A percentile compares a stretch with the other conserved stretches of the same genome.
Conservation (phyloP, 2,113 vertebrate species). For the Mesocricetus auratus region DNA sequence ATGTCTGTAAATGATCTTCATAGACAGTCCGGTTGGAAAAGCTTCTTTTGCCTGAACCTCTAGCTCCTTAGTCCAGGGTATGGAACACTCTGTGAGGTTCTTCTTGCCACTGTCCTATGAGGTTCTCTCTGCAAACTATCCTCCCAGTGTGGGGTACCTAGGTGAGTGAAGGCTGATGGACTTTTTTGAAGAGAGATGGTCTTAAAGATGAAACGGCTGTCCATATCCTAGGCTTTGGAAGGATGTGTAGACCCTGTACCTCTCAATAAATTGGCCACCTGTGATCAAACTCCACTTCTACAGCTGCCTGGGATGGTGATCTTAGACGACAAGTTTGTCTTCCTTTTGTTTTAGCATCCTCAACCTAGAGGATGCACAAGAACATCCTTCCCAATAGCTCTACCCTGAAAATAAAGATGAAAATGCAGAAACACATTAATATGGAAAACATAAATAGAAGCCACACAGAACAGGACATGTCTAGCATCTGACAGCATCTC, state of each 20-base stretch:
- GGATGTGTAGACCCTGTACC: not conserved
- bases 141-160: not conserved
- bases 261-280: not conserved
- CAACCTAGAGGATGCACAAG: not conserved
- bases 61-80: not conserved
- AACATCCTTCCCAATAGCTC: not conserved
- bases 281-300: not conserved
- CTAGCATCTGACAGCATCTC: constrained; percentile 46
- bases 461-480: not conserved
- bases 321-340: not conserved
- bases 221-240: not conserved
- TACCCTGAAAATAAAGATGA: constrained; percentile 23
- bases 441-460: not conserved
- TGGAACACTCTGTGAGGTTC: not conserved
- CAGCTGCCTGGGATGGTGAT: not conserved
- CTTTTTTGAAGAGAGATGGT: not conserved
- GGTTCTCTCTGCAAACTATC: not conserved
- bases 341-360: not conserved
- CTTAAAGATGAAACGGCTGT: not conserved
- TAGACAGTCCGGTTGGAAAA: not conserved
- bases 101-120: not conserved
- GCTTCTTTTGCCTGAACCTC: not conserved
- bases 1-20: not conserved
- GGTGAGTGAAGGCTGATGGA: not conserved
- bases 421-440: not conserved